Evolutionary conservation across 2,113 vertebrate genomes (phyloP).

Genomic region (Guaruba guarouba): DNA sequence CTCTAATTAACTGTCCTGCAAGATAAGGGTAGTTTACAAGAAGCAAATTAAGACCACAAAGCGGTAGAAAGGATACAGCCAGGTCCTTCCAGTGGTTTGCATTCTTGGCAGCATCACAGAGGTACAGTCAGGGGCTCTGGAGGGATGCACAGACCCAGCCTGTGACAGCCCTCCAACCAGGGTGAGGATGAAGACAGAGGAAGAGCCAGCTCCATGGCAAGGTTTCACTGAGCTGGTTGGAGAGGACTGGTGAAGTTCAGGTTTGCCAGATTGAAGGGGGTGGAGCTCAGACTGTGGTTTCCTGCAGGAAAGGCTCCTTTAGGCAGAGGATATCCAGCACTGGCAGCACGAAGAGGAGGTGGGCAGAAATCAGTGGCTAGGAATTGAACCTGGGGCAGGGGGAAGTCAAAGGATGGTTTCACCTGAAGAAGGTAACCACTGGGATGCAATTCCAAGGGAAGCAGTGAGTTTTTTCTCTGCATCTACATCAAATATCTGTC

Average conservation of each 20-base stretch:
- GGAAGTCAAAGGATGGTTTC: background rate
- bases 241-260: background rate
- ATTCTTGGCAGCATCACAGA: background rate
- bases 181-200: background rate
- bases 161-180: fast-evolving
- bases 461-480: background rate
- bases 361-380: background rate
- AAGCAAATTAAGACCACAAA: background rate
- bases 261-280: background rate
- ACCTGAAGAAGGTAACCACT: background rate
- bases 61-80: background rate
- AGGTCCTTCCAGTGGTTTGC: background rate
- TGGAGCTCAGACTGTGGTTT: background rate
- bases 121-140: background rate
- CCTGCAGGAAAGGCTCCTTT: background rate
- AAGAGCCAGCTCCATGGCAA: background rate
- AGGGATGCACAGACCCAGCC: background rate
- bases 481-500: background rate
- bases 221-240: background rate
- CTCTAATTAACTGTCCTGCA: background rate
- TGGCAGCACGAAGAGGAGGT: background rate
- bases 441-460: background rate
- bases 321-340: background rate
- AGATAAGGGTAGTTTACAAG: background rate
- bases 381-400: background rate